Evolutionary conservation across 2,797 vertebrate species (phyloP), one percentile per base, ranked within the genome.

Genomic region (Chromobotia macracanthus): DNA sequence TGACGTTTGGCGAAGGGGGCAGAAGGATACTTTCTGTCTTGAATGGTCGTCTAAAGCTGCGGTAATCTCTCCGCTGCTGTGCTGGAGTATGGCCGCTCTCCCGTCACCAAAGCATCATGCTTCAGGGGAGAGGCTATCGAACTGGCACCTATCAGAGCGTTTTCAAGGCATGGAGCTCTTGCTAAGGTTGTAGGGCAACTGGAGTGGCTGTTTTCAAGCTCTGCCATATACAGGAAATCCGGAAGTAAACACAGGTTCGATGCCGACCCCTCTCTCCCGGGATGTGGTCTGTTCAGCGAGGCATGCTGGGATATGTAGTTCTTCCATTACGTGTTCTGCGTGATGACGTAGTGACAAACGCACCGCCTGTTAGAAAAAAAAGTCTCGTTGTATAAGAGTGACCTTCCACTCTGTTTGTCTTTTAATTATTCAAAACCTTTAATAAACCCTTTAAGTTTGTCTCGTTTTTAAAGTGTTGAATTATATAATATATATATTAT

Each of bases 231-330:
- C 83, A 88, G 80, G 84, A 85, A 86, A 86, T 86, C 90, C 93
- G 94, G 94, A 95, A 95, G 94, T 94, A 94, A 94, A 95, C 94
- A 94, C 89, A 88, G 84, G 75, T 85, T 74, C 72, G 73, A 86
- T 65, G 84, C 84, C 86, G 80, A 82, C 72, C 88, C n/a, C 80
- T 81, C 56, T 73, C 77, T 81, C 77, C 79, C 82, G 74, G 82
- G 83, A 83, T 82, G 81, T 81, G 89, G 71, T 84, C 55, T 60
- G 58, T 48, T 73, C 63, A 80, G 73, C 46, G 53, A 58, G 77
- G 85, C 3, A 75, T 83, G 58, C 81, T 73, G 84, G 85, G 82
- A 85, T 18, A 68, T 85, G 85, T 84, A 87, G 84, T 87, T 73
- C 60, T 10, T 15, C 1, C 13, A 1, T 5, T 1, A 16, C 7